These are phyloP conservation scores for Vespertilio murinus DNA, from an alignment of 2,797 vertebrate genomes.

Conservation along the genomic window DNA sequence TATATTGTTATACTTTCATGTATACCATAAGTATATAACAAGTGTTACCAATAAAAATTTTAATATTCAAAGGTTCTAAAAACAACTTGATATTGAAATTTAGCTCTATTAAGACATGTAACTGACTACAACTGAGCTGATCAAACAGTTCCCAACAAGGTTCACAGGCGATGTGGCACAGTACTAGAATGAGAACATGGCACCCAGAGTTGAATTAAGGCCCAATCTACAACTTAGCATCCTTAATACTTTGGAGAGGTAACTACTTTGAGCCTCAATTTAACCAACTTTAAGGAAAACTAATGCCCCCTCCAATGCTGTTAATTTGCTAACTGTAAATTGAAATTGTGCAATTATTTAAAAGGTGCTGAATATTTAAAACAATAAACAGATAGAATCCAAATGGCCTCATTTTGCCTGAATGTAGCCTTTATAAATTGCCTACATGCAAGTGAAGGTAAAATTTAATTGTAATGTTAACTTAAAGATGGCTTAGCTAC, in stretches of 20 bases:
- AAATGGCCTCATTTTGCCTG: not conserved
- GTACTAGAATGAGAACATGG: not conserved
- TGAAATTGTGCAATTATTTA: not conserved
- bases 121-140: not conserved
- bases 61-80: not conserved
- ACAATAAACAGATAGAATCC: not conserved
- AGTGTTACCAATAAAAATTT: not conserved
- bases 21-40: not conserved
- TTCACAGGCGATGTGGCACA: not conserved
- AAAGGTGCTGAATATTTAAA: not conserved
- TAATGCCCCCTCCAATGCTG: not conserved
- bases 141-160: not conserved
- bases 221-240: not conserved
- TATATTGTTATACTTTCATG: not conserved
- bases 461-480: not conserved
- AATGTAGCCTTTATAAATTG: not conserved
- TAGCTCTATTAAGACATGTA: not conserved
- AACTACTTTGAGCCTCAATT: not conserved
- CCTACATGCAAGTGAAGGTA: not conserved
- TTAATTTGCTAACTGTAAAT: not conserved
- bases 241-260: not conserved
- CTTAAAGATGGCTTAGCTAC: not conserved
- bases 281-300: not conserved
- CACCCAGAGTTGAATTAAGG: not conserved
- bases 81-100: not conserved